These are phyloP conservation scores for Odontomyia ornata DNA, from an alignment of 2,888 invertebrate species.

Conservation along the genomic window DNA sequence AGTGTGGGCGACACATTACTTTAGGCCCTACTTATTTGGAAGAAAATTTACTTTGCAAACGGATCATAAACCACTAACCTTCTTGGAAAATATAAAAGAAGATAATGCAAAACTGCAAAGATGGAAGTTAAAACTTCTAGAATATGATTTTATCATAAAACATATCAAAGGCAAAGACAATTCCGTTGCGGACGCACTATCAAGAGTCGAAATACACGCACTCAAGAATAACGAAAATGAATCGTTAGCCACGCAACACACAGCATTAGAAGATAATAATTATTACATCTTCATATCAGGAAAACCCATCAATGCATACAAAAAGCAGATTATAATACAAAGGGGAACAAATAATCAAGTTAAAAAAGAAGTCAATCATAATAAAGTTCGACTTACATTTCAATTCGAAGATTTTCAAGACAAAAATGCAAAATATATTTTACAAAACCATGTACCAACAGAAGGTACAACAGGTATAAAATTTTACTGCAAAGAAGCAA, in stretches of 20 bases:
- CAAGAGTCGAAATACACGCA: conserved; percentile 41
- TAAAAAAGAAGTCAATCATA: background rate
- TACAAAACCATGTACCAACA: background rate
- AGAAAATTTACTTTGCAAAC: conserved; percentile 58
- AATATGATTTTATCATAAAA: conserved; percentile 53
- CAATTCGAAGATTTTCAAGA: background rate
- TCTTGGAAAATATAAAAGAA: conserved; percentile 51
- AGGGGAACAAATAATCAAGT: background rate
- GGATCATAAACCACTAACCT: conserved; percentile 59
- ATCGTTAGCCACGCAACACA: background rate
- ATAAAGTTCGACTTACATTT: background rate
- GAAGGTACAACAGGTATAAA: background rate
- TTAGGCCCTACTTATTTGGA: conserved; percentile 57
- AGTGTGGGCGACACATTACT: conserved; percentile 56
- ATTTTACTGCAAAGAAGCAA: background rate
- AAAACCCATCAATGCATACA: background rate
- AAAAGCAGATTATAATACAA: background rate
- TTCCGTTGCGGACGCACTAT: conserved; percentile 55
- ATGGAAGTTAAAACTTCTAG: conserved; percentile 50
- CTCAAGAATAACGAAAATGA: background rate
- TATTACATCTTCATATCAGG: background rate
- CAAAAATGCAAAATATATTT: background rate
- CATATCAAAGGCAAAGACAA: conserved; percentile 53
- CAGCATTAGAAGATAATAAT: background rate
- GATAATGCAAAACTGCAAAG: conserved; percentile 36